Evolutionary conservation across 1,140 invertebrate genomes (phyloP).

Genomic region (Heliconius hewitsoni): DNA sequence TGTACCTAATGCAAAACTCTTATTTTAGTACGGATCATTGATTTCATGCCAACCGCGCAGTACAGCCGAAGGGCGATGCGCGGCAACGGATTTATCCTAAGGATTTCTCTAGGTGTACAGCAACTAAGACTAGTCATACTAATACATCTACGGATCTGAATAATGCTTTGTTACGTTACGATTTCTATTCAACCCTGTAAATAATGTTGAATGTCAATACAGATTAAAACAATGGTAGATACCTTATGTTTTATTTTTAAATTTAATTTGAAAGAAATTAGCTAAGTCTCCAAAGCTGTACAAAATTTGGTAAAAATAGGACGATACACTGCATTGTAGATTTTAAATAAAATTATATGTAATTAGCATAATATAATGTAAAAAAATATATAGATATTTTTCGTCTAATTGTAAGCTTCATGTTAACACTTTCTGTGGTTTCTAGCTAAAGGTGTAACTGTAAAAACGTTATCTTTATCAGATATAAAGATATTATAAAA

Average conservation of each 20-base stretch:
- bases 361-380: not conserved
- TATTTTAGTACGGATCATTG: constrained; percentile 91
- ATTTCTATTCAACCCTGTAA: constrained; percentile 38
- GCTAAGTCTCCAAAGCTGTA: no score
- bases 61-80: constrained; percentile 37
- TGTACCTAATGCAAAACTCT: constrained; percentile 98
- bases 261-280: not conserved
- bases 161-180: constrained; percentile 26
- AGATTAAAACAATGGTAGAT: no score
- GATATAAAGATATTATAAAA: not conserved
- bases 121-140: constrained; percentile 55
- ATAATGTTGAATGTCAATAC: no score
- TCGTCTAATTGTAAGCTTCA: not conserved
- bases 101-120: constrained; percentile 52
- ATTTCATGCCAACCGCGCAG: constrained; percentile 56
- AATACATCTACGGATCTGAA: constrained; percentile 39
- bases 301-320: not conserved
- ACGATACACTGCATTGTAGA: not conserved
- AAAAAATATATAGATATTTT: not conserved
- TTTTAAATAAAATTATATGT: not conserved
- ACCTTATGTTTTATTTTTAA: not conserved
- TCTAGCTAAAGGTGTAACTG: not conserved
- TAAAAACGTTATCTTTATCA: not conserved
- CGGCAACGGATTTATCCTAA: constrained; percentile 48
- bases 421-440: not conserved